These are phyloP conservation scores for Rhopalosiphum padi DNA, from an alignment of 1,140 invertebrate species.

Conservation along the genomic window DNA sequence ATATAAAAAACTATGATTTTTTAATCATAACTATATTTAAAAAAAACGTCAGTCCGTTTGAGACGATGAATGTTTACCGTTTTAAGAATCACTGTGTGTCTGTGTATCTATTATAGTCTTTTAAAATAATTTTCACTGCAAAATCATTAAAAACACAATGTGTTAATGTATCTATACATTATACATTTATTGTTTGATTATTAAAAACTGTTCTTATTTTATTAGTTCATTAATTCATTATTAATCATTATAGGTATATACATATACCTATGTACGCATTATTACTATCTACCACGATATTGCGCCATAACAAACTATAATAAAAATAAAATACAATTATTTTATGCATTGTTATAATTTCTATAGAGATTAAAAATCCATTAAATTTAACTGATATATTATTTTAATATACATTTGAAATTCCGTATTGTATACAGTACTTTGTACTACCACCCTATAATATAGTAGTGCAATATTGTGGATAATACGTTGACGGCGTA, in stretches of 20 bases:
- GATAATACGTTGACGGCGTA: not conserved
- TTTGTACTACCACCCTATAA: not conserved
- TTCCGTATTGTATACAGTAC: not conserved
- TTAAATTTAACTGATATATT: not conserved
- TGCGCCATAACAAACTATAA: too few species aligned
- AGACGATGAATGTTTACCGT: too few species aligned
- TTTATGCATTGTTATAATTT: not conserved
- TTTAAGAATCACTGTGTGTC: not conserved
- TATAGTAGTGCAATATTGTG: not conserved
- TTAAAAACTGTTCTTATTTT: not conserved
- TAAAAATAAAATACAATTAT: too few species aligned
- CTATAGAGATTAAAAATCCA: not conserved
- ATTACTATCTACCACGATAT: not conserved
- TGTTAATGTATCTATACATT: not conserved
- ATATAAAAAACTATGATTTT: not conserved
- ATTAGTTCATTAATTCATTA: not conserved
- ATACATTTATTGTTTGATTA: not conserved
- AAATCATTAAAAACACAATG: not conserved
- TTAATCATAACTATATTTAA: too few species aligned
- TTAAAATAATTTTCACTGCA: not conserved
- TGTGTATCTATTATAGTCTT: not conserved
- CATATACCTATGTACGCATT: not conserved
- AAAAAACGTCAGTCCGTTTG: not conserved
- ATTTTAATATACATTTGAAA: not conserved
- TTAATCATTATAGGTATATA: not conserved